These are phyloP conservation scores for Drosophila pruinosa DNA, from an alignment of 1,140 invertebrate genomes.

Conservation along the genomic window DNA sequence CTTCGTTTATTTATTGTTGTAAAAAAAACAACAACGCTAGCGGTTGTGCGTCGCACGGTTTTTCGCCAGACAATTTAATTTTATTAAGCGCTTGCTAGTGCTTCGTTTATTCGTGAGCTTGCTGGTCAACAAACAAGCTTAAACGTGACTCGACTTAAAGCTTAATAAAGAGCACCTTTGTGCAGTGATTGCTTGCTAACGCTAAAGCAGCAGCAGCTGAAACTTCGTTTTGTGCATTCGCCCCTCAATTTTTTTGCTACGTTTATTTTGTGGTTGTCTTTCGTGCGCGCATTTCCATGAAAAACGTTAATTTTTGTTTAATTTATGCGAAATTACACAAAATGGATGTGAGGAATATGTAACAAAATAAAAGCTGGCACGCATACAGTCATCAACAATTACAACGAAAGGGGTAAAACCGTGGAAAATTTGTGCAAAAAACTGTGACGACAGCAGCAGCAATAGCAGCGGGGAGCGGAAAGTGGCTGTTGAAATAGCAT, in stretches of 20 bases:
- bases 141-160: slow-evolving; percentile 41
- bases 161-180: slow-evolving; percentile 17
- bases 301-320: slow-evolving; percentile 53
- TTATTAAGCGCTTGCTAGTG: slow-evolving; percentile 24
- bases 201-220: slow-evolving; percentile 2
- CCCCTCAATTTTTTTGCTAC: slow-evolving; percentile 25
- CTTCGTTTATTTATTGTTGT: not conserved
- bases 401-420: slow-evolving; percentile 31
- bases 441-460: slow-evolving; percentile 57
- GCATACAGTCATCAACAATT: slow-evolving; percentile 13
- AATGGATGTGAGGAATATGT: slow-evolving; percentile 45
- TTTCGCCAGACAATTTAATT: slow-evolving; percentile 14
- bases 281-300: slow-evolving; percentile 52
- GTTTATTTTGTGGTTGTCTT: slow-evolving; percentile 44
- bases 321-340: slow-evolving; percentile 53
- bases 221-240: slow-evolving; percentile 40
- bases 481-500: slow-evolving; percentile 49
- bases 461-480: slow-evolving; percentile 10
- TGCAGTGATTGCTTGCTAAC: slow-evolving; percentile 18
- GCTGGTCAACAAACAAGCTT: slow-evolving; percentile 30
- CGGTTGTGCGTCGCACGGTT: slow-evolving; percentile 18
- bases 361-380: slow-evolving; percentile 36
- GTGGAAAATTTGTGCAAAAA: slow-evolving; percentile 72
- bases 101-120: slow-evolving; percentile 29
- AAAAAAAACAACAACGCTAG: slow-evolving; percentile 1